phyloP scores from a whole-genome alignment of 2,113 vertebrate species.

The Labeo catla region DNA sequence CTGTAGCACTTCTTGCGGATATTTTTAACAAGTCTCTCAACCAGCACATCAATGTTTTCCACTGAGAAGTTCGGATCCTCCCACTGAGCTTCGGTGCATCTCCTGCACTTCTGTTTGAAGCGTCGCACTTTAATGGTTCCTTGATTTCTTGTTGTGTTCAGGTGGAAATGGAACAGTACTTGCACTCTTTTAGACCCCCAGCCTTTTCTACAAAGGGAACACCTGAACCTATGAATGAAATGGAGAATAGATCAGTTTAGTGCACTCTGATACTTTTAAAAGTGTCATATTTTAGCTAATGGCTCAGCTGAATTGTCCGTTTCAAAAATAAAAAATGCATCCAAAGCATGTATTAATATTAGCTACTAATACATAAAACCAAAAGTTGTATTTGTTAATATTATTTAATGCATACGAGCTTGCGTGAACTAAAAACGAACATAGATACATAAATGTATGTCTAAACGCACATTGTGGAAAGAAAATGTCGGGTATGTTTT shows the following conservation, averaged over 20 bases:
- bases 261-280: background rate
- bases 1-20: slow-evolving; percentile 79
- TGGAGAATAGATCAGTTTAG: background rate
- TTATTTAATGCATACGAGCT: too few relatives aligned
- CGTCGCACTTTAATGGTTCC: slow-evolving; percentile 67
- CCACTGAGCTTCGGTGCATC: slow-evolving; percentile 51
- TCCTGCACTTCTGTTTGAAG: slow-evolving; percentile 77
- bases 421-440: too few relatives aligned
- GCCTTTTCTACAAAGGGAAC: slow-evolving; percentile 70
- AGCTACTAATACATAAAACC: too few relatives aligned
- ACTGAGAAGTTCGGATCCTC: slow-evolving; percentile 68
- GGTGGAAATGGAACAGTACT: slow-evolving; percentile 71
- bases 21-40: slow-evolving; percentile 80
- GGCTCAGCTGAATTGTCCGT: too few relatives aligned
- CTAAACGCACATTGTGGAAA: too few relatives aligned
- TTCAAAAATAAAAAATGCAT: too few relatives aligned
- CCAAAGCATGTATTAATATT: too few relatives aligned
- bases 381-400: too few relatives aligned
- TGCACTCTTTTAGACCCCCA: slow-evolving; percentile 78
- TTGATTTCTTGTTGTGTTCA: fast-evolving
- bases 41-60: slow-evolving; percentile 73
- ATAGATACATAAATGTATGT: background rate
- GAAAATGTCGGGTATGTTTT: too few relatives aligned
- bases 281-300: too few relatives aligned
- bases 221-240: slow-evolving; percentile 74